A percentile compares a stretch with the other conserved stretches of the same genome.
Conservation (phyloP, 1,140 invertebrate genomes). For the Hylaeus volcanicus region DNA sequence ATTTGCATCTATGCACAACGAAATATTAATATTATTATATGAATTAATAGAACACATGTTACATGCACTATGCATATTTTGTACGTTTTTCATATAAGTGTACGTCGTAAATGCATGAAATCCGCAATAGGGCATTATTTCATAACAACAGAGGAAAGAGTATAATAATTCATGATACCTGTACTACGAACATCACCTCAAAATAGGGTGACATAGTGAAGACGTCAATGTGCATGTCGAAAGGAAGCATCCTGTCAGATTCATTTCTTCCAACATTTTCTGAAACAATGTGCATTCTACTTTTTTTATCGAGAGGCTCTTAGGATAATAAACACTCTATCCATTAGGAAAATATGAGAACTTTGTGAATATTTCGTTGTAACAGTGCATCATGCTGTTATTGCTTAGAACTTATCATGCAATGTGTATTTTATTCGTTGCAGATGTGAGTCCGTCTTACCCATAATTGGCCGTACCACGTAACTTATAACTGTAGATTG, state of each 20-base stretch:
- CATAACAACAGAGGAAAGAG: not conserved
- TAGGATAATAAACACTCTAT: too few relatives aligned
- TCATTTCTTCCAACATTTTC: conserved; percentile 35
- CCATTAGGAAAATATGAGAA: too few relatives aligned
- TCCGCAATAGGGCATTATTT: too few relatives aligned
- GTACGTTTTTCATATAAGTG: too few relatives aligned
- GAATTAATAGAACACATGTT: too few relatives aligned
- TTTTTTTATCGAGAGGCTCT: not conserved
- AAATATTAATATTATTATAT: too few relatives aligned
- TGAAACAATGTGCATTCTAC: not conserved
- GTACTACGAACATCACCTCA: conserved; percentile 50
- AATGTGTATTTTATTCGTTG: not conserved
- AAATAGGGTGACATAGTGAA: conserved; percentile 43
- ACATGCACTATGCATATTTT: too few relatives aligned
- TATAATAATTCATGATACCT: conserved; percentile 41
- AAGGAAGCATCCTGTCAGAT: conserved; percentile 51
- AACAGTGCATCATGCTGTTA: too few relatives aligned
- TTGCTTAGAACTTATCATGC: too few relatives aligned
- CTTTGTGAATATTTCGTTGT: too few relatives aligned
- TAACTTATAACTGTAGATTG: conserved; percentile 35
- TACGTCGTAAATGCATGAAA: too few relatives aligned
- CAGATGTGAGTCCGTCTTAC: conserved; percentile 31
- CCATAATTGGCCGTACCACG: conserved; percentile 42
- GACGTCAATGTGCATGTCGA: conserved; percentile 59
- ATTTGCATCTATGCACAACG: too few relatives aligned